Base-by-base conservation (phyloP, 2,888 invertebrate genomes). In the Pseudanteris insignis region DNA sequence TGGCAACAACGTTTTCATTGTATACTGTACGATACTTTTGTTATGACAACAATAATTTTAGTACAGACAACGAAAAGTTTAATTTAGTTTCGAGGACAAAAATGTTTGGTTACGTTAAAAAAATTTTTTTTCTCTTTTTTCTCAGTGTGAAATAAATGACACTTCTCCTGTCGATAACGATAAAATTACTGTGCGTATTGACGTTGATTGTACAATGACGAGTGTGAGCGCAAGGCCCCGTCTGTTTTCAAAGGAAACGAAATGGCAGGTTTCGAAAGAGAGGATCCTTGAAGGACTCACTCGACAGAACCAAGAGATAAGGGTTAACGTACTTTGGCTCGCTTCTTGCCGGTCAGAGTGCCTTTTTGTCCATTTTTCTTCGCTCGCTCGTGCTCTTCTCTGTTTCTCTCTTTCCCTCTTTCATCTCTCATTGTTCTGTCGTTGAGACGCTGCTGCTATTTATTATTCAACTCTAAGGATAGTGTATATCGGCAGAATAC, bases 241-340 rank as follows among this genome's bases (percentile, higher is more conserved):
- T 34, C 18, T 21, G 15, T 21, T 41, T 47, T 14, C 25, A 37
- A 41, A 48, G 36, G 33, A 44, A 46, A 44, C 61, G 50, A 50
- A 50, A 58, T 50, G 58, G 58, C 40, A 50, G 44, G 34, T 37
- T 32, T 50, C 30, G 37, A 46, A 53, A 44, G 51, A 50, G 51
- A 47, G 48, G 38, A 64, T 48, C 51, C 51, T 55, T 44, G 46
- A 51, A 57, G 55, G 50, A 58, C 50, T 50, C 15, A 10, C 50
- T 50, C 58, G 60, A 60, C 48, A 51, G 57, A 65, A 68, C 66
- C 47, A 40, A 64, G 67, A 68, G 71, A 70, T 73, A 72, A 72
- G 69, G 73, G 73, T 74, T 71, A 74, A 74, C 72, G 73, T 73
- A 72, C 74, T 73, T 73, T 74, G 67, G 67, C 67, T 70, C 70